Evolutionary conservation across 2,797 vertebrate species (phyloP).

Genomic region (Antrozous pallidus): DNA sequence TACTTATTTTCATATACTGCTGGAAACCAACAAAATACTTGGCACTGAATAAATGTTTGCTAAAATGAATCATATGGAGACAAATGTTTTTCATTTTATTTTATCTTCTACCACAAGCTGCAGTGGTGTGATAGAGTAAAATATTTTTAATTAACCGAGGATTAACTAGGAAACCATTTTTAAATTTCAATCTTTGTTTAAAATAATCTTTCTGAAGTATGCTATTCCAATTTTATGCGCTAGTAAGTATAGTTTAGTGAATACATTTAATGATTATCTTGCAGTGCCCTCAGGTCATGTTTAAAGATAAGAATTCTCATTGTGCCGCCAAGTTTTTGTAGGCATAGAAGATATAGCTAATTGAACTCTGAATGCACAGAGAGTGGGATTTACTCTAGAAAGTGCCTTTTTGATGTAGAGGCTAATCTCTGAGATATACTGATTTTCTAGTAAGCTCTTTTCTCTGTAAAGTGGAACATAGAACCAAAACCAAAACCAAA

Average conservation of each 20-base stretch:
- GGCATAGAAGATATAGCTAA: slow-evolving; percentile 28
- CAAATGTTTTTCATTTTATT: not conserved
- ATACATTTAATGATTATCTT: slow-evolving; percentile 67
- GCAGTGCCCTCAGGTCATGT: slow-evolving; percentile 36
- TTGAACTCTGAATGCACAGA: not conserved
- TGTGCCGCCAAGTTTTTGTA: slow-evolving; percentile 16
- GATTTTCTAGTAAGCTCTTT: not conserved
- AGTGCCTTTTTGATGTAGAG: not conserved
- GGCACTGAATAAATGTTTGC: not conserved
- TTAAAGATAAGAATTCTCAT: slow-evolving; percentile 61
- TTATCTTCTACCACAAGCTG: slow-evolving; percentile 28
- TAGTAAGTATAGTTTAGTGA: slow-evolving; percentile 63
- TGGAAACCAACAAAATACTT: not conserved
- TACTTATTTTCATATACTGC: not conserved
- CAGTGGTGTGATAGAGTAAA: not conserved
- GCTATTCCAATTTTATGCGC: slow-evolving; percentile 65
- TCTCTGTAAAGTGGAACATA: not conserved
- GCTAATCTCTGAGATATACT: not conserved
- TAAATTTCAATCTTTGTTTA: slow-evolving; percentile 14
- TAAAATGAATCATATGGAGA: slow-evolving; percentile 4
- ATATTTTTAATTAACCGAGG: not conserved
- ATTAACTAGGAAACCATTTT: slow-evolving; percentile 54
- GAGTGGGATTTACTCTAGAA: slow-evolving; percentile 13
- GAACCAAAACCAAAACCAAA: not conserved
- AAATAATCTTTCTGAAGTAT: slow-evolving; percentile 50